Evolutionary conservation across 2,888 invertebrate genomes (phyloP), one percentile per base, ranked within the genome.

Genomic region (Byasa hedistus): DNA sequence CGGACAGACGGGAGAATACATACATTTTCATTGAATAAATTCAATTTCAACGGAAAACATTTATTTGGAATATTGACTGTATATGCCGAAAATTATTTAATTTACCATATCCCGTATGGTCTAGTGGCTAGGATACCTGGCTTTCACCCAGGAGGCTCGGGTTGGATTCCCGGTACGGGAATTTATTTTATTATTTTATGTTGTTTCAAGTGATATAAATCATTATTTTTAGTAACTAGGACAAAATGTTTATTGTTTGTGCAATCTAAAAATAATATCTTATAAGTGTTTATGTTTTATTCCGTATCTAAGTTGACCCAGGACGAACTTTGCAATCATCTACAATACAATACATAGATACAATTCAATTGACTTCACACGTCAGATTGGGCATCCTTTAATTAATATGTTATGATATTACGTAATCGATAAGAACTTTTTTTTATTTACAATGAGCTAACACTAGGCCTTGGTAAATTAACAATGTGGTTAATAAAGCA

Each of bases 101-200:
- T 2, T n/a, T 48, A n/a, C 5, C 2, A 15, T 2, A 59, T 32
- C 67, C 67, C 67, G 67, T 92, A 92, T 92, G 92, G 92, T 93
- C 93, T 93, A 93, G 93, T 93, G 93, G 93, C 93, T 93, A 93
- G 93, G 93, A 93, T 93, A 93, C 93, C 93, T 93, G 93, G 93
- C 93, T 93, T 92, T 93, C 93, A 93, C 93, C 93, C 93, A 93
- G 93, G 93, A 94, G 94, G 94, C 94, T 93, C 93, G 93, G 93
- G 93, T 94, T 94, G 93, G 93, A 94, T 93, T 93, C 93, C 93
- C 93, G 93, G 93, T 93, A 93, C 67, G 67, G 67, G 67, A 67
- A 67, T 23, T 1, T 8, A 0, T 2, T 22, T 57, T 55, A 32
- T 57, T 17, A 19, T n/a, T 57, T 12, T 19, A n/a, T 32, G 10